phyloP scores from a whole-genome alignment of 2,113 vertebrate genomes.

The Brienomyrus longianalis region DNA sequence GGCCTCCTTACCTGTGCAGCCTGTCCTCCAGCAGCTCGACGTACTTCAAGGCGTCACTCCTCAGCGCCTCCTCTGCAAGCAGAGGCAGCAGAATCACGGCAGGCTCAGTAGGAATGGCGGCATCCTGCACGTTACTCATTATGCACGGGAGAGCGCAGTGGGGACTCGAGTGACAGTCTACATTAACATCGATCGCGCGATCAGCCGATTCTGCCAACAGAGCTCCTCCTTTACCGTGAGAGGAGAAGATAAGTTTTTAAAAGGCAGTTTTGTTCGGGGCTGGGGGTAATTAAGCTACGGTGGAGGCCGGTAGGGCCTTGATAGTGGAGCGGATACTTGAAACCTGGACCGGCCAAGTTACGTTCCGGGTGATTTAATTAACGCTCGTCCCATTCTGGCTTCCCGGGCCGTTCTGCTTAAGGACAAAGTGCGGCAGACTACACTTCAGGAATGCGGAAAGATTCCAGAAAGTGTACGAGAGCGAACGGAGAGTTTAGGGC shows the following conservation, averaged over 20 bases:
- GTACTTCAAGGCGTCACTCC: conserved; percentile 65
- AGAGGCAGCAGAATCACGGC: neutral
- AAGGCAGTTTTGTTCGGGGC: too few species aligned
- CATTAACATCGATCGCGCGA: neutral
- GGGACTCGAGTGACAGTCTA: neutral
- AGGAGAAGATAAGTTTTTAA: neutral
- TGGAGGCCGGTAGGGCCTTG: neutral
- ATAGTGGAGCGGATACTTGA: neutral
- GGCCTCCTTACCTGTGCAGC: conserved; percentile 64
- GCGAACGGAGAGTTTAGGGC: conserved; percentile 39
- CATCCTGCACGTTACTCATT: neutral
- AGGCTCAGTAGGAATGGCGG: neutral
- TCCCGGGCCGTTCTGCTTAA: neutral
- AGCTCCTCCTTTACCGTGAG: neutral
- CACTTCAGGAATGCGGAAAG: neutral
- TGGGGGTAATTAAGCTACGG: neutral
- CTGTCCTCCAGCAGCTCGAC: conserved; percentile 69
- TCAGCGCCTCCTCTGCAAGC: conserved; percentile 63
- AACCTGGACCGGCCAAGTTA: too few species aligned
- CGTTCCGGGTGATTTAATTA: neutral
- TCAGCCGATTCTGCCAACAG: neutral
- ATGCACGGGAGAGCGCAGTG: conserved; percentile 20
- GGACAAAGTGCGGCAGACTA: neutral
- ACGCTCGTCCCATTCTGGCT: neutral
- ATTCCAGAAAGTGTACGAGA: conserved; percentile 25